Base-by-base conservation (phyloP, 2,797 vertebrate genomes). In the Selene dorsalis region DNA sequence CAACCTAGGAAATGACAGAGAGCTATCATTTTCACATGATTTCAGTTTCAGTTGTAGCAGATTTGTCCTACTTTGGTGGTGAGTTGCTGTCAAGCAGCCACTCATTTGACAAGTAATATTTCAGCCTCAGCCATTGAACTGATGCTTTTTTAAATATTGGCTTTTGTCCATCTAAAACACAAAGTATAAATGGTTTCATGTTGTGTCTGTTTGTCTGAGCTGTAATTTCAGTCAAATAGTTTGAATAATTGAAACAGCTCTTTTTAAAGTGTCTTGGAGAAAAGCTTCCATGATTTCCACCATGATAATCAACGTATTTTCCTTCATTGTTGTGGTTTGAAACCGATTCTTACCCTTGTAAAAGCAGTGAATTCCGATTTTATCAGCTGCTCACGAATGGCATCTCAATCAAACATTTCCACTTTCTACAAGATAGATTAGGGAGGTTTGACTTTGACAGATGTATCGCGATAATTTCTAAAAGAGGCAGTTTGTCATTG, bases 61-160 rank as follows among this genome's bases (percentile, higher is more conserved):
- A 20, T 45, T 30, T 61, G 59, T 18, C 41, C 69, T 71, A 38
- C 56, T 77, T 69, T 75, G 38, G 41, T 41, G 73, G 57, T 63
- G 39, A 80, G 56, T 18, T 60, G 41, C 62, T 70, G 32, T 76
- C 70, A 68, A 39, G 57, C 66, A 69, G 56, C 18, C 52, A 39
- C 16, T 72, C 41, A 28, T 69, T 61, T 57, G 17, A 39, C 39
- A 12, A 71, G 41, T 43, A 50, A 30, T 17, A 53, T 47, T 63
- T 71, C 26, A 60, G 28, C 50, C 32, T 75, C 22, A 38, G 5
- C 41, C 6, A 52, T 38, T 55, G 47, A 52, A 45, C 28, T n/a
- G 35, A 52, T 78, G 22, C n/a, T 70, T 66, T 74, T 56, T 56
- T 2, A 53, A 59, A 74, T 57, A 57, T 62, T 75, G 38, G 22